Percentiles rank a stretch among this genome's conserved stretches.
Conservation (phyloP, 2,113 vertebrate species). For the Sinocyclocheilus rhinocerous region DNA sequence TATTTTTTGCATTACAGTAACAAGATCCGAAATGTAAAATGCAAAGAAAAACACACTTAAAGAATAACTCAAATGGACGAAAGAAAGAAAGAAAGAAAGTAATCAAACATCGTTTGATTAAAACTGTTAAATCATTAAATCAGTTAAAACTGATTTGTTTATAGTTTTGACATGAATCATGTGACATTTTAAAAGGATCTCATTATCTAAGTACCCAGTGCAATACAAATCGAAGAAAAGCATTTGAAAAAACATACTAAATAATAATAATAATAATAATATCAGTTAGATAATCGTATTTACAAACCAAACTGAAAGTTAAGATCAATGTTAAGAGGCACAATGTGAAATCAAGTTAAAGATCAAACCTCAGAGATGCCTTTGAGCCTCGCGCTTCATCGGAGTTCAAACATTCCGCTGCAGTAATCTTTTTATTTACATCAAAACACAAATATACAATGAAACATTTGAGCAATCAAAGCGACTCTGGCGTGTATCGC, state of each 20-base stretch:
- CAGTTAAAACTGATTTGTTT: not conserved
- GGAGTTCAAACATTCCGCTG: not conserved
- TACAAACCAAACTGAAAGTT: not conserved
- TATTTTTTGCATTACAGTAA: not conserved
- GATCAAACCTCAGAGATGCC: not conserved
- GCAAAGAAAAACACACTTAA: not conserved
- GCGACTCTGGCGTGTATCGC: not conserved
- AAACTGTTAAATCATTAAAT: too few species aligned
- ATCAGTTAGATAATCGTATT: not conserved
- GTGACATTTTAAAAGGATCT: not conserved
- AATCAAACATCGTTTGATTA: too few species aligned
- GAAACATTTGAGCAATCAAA: not conserved
- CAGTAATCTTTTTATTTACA: not conserved
- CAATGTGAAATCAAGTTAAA: not conserved
- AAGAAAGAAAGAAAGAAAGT: too few species aligned
- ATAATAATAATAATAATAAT: not conserved
- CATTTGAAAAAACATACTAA: not conserved
- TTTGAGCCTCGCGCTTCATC: not conserved
- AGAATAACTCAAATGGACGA: not conserved
- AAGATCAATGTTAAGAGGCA: not conserved
- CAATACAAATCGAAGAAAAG: too few species aligned
- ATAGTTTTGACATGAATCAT: not conserved
- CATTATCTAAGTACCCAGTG: not conserved
- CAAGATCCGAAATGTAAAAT: not conserved
- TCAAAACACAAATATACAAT: not conserved